Percentiles rank a stretch among this genome's conserved stretches.
Conservation (phyloP, 2,113 vertebrate genomes). For the Sebastes schlegelii region DNA sequence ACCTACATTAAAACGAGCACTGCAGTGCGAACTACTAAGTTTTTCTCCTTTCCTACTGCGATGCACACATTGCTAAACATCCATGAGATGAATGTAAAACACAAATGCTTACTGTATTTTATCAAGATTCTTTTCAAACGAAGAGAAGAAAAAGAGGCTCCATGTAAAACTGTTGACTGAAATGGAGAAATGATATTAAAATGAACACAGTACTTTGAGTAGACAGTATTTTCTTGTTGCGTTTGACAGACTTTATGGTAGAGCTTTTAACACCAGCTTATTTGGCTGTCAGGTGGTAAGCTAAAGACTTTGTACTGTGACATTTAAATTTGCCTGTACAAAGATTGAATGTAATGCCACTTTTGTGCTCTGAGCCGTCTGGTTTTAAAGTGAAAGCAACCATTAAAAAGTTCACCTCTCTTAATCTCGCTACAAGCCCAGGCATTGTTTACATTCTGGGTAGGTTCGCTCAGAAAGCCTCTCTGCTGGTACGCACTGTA, state of each 20-base stretch:
- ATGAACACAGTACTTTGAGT: conserved; percentile 14
- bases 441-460: conserved; percentile 56
- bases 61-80: neutral
- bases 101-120: neutral
- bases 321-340: conserved; percentile 53
- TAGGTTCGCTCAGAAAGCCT: conserved; percentile 23
- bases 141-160: neutral
- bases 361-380: conserved; percentile 39
- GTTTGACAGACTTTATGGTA: conserved; percentile 44
- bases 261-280: conserved; percentile 50
- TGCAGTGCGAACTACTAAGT: no score
- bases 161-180: neutral
- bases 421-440: conserved; percentile 36
- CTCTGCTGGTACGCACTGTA: neutral
- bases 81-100: neutral
- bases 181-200: conserved; percentile 1
- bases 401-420: conserved; percentile 42
- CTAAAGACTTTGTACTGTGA: conserved; percentile 48
- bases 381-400: conserved; percentile 47
- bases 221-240: conserved; percentile 16
- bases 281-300: conserved; percentile 51
- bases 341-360: conserved; percentile 44
- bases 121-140: neutral
- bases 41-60: neutral
- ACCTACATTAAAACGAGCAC: neutral